Percentiles rank a stretch among this genome's conserved stretches.
These are phyloP conservation scores for Pachycephus smyrnensis DNA, from an alignment of 2,888 invertebrate species.

Conservation along the genomic window DNA sequence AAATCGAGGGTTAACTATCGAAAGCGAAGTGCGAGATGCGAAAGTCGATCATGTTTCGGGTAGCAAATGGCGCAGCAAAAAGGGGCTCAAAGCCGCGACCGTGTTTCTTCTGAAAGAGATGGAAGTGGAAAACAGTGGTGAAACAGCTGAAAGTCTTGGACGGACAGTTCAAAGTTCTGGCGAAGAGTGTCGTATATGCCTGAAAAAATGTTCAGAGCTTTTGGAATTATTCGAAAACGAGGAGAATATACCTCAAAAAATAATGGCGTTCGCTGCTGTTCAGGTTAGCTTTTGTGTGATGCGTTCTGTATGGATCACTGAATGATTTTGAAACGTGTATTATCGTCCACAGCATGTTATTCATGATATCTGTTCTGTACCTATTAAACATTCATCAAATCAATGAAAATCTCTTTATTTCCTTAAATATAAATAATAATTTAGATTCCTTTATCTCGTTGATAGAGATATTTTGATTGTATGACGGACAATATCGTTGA, in stretches of 20 bases:
- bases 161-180: slow-evolving; percentile 28
- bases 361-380: background rate
- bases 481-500: background rate
- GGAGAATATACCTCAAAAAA: slow-evolving; percentile 46
- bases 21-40: background rate
- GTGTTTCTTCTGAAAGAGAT: slow-evolving; percentile 29
- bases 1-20: background rate
- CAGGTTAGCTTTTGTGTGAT: slow-evolving; percentile 49
- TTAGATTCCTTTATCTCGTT: background rate
- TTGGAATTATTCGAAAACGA: slow-evolving; percentile 50
- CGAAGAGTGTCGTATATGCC: slow-evolving; percentile 51
- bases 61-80: slow-evolving; percentile 8
- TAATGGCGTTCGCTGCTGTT: slow-evolving; percentile 57
- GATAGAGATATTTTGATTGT: background rate
- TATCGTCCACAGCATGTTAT: background rate
- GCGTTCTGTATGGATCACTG: background rate
- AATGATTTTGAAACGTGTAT: background rate
- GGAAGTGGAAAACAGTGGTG: slow-evolving; percentile 42
- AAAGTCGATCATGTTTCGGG: background rate
- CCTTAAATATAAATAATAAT: background rate
- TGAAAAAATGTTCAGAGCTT: slow-evolving; percentile 42
- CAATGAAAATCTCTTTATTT: background rate
- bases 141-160: slow-evolving; percentile 18
- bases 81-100: slow-evolving; percentile 3
- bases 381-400: background rate